Evolutionary conservation across 2,797 vertebrate species (phyloP).

Genomic region (Trematomus bernacchii): DNA sequence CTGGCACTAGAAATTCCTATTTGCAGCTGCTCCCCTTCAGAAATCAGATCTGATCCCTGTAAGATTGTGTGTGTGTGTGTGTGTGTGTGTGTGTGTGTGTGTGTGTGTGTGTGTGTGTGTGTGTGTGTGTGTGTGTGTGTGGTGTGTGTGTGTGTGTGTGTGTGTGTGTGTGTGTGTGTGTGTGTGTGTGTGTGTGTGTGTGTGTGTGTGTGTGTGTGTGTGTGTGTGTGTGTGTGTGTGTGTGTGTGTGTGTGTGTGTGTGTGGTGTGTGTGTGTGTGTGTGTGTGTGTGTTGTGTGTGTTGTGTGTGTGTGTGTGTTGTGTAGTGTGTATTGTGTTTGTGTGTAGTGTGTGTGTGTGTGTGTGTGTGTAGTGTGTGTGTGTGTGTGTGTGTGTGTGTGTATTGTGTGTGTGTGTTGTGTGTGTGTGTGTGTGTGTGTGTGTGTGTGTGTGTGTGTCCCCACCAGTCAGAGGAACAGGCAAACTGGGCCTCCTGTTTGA

Average conservation of each 20-base stretch:
- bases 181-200: slow-evolving; percentile 15
- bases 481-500: slow-evolving; percentile 52
- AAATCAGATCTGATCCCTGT: slow-evolving; percentile 85
- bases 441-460: slow-evolving; percentile 20
- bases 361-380: slow-evolving; percentile 4
- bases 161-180: slow-evolving; percentile 44
- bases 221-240: slow-evolving; percentile 10
- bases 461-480: slow-evolving; percentile 66
- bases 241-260: slow-evolving; percentile 36
- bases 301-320: slow-evolving; percentile 16
- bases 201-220: slow-evolving; percentile 16
- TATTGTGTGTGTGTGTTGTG: slow-evolving; percentile 39
- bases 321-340: slow-evolving; percentile 43
- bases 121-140: not conserved
- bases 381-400: slow-evolving; percentile 9
- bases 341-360: slow-evolving; percentile 1
- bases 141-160: slow-evolving; percentile 18
- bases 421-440: slow-evolving; percentile 1
- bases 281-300: not conserved
- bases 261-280: too few species aligned
- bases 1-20: slow-evolving; percentile 85
- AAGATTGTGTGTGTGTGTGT: slow-evolving; percentile 79
- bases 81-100: slow-evolving; percentile 57
- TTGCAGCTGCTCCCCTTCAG: slow-evolving; percentile 88
- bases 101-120: slow-evolving; percentile 54